Base-by-base conservation (phyloP, 2,113 vertebrate genomes). In the Manacus vitellinus region DNA sequence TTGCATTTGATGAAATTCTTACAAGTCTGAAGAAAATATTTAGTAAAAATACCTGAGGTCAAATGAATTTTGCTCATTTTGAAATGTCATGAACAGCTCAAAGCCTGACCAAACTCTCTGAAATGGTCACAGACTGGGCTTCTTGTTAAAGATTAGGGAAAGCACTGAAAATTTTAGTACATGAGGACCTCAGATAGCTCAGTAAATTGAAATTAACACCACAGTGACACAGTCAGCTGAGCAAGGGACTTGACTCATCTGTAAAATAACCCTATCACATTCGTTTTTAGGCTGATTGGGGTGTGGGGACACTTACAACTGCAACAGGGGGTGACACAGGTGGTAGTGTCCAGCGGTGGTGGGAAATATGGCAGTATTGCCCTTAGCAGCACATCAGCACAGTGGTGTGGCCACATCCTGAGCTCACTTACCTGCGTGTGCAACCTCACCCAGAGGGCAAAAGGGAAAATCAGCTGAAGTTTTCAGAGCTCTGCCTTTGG, bases 371-470 rank as follows among this genome's bases (percentile, higher is more conserved):
- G 47, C n/a, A 82, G 28, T 25, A 54, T 2, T 21, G 51, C 24
- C 56, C 35, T 46, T 14, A 59, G 35, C 47, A 78, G 78, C 66
- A 49, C 37, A 67, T 25, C 61, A 67, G 28, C 35, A 41, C 4
- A 6, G 61, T 25, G 47, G 20, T 16, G 35, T 25, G 61, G 66
- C 22, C 51, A 35, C 33, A 39, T 8, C 21, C 88, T 35, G 20
- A 67, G 21, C 54, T 83, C 58, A 30, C 0, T 0, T 30, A 79
- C 62, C 52, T 47, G 39, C 0, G 0, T 22, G 18, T 51, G 63
- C 16, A 66, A 4, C 49, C 59, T 73, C 56, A 74, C 10, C 13
- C 1, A 3, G 30, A 61, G 63, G 54, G 16, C 33, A 51, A 51
- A 74, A 77, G 28, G 13, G 25, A 86, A 54, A 71, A 73, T 6